A percentile compares a stretch with the other conserved stretches of the same genome.
phyloP scores from a whole-genome alignment of 2,888 invertebrate species.

The Ormyrus thymus region DNA sequence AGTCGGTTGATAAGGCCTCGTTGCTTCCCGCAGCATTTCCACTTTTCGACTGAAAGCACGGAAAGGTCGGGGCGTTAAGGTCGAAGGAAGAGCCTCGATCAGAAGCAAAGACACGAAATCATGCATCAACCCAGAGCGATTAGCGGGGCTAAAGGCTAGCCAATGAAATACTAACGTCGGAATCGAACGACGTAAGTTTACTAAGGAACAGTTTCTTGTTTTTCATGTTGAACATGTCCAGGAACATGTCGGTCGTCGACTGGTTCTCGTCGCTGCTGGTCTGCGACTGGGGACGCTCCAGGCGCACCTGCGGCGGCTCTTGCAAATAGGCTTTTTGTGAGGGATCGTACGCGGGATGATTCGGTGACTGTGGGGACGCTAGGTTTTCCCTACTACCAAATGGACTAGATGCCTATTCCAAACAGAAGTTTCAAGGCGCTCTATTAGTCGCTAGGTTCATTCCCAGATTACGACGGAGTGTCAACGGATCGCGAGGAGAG shows the following conservation, averaged over 20 bases:
- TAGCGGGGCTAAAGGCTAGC: not conserved
- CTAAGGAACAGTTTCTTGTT: conserved; percentile 84
- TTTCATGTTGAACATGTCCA: conserved; percentile 95
- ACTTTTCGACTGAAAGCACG: conserved; percentile 64
- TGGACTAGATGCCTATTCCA: conserved; percentile 79
- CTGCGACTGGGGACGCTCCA: conserved; percentile 78
- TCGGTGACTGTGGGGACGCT: conserved; percentile 79
- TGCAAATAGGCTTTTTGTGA: conserved; percentile 72
- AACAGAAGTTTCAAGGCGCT: not conserved
- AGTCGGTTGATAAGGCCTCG: conserved; percentile 77
- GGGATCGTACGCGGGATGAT: conserved; percentile 79
- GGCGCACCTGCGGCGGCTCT: conserved; percentile 80
- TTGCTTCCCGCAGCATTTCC: conserved; percentile 69
- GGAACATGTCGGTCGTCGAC: conserved; percentile 93
- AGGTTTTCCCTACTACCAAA: conserved; percentile 83
- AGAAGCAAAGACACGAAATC: not conserved
- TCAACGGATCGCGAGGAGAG: no score
- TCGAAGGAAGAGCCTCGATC: conserved; percentile 36
- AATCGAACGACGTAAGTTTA: conserved; percentile 92
- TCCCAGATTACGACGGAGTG: no score
- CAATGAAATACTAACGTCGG: conserved; percentile 80
- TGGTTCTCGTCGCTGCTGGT: conserved; percentile 78
- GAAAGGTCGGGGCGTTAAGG: not conserved
- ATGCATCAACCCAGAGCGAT: not conserved
- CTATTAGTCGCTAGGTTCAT: no score